Evolutionary conservation across 2,888 invertebrate genomes (phyloP), one percentile per base, ranked within the genome.

Genomic region (Agrypnus murinus): DNA sequence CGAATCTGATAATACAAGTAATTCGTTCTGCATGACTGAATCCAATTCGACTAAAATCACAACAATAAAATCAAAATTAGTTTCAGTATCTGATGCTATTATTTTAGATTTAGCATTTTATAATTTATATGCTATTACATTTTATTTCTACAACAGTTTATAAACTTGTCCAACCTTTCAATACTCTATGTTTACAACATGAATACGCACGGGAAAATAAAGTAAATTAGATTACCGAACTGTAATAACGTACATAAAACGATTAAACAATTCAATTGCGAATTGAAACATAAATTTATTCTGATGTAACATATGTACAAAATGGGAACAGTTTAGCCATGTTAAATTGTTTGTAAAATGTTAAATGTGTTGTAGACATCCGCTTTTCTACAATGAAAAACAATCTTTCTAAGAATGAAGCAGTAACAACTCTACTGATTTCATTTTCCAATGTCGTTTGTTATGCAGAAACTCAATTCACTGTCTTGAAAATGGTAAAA

Each of bases 1-100:
- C 76, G 74, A 78, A 80, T 81, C 80, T 77, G 79, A 80, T 81
- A 80, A 79, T 78, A 76, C 67, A 76, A 77, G 73, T 77, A 78
- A 79, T 78, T 77, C 71, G 73, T 73, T 73, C 73, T 77, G 76
- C 75, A 73, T 72, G 70, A 73, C 19, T 72, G 75, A 75, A 15
- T 46, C 45, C 12, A 65, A 46, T 55, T 65, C 31, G 7, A n/a
- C 38, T 55, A 53, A 40, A 38, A 43, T 53, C 4, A 25, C 8
- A 46, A 55, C 32, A 50, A 53, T 64, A 64, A 50, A 60, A 64
- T 46, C 6, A 40, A 57, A 64, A 64, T 64, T 40, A 40, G 38
- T 31, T 38, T 12, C 38, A 10, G 2, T 38, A 38, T n/a, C 38
- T 10, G 10, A n/a, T 38, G 2, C n/a, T n/a, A n/a, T n/a, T n/a